These are phyloP conservation scores for Ptyas mucosa DNA, from an alignment of 2,113 vertebrate genomes.

Conservation along the genomic window DNA sequence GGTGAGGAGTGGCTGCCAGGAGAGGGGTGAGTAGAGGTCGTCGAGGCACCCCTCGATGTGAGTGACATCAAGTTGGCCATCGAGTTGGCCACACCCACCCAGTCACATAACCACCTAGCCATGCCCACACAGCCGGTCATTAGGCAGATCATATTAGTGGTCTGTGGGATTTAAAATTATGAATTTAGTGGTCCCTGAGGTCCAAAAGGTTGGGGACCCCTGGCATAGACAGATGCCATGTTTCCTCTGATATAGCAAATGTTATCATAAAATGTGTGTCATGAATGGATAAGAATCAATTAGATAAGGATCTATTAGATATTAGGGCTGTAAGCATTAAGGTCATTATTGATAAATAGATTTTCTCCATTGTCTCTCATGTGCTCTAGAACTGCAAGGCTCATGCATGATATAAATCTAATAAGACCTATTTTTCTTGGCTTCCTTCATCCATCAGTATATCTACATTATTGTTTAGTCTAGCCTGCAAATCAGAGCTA, in stretches of 20 bases:
- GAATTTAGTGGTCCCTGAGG: too few species aligned
- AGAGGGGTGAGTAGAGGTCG: too few species aligned
- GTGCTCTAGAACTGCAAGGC: background rate
- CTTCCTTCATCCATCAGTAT: background rate
- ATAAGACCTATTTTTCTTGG: background rate
- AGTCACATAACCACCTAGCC: too few species aligned
- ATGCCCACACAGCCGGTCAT: too few species aligned
- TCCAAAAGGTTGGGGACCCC: too few species aligned
- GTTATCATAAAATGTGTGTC: constrained; percentile 5
- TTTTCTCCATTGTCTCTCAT: background rate
- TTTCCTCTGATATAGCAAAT: background rate
- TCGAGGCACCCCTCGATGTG: too few species aligned
- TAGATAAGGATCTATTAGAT: background rate
- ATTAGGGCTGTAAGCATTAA: background rate
- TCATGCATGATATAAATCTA: background rate
- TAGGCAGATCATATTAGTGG: too few species aligned
- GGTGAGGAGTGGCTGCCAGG: too few species aligned
- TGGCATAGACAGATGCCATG: background rate
- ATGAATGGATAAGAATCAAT: background rate
- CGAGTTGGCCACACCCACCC: too few species aligned
- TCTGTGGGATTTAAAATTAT: too few species aligned
- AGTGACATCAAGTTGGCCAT: too few species aligned
- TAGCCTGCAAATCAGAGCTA: background rate
- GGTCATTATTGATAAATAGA: background rate
- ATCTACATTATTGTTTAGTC: background rate